Conservation (phyloP, 2,797 vertebrate species). For the Acropternis orthonyx region DNA sequence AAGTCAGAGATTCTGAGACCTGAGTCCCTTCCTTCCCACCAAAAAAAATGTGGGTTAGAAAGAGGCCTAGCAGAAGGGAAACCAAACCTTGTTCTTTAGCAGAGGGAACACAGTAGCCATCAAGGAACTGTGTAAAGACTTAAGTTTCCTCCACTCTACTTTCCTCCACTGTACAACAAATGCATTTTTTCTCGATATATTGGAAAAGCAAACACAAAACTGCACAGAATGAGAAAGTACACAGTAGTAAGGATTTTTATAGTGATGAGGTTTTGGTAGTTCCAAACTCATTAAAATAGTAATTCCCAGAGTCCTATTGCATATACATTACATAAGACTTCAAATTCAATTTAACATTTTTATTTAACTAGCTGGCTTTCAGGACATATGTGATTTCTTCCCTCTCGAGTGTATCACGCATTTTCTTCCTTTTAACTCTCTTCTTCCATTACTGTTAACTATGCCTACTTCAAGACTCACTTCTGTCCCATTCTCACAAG, state of each 20-base stretch:
- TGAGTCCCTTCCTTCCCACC: not conserved
- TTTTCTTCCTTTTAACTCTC: not conserved
- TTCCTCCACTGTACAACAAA: not conserved
- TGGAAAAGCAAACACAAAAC: not conserved
- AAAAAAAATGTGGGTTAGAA: not conserved
- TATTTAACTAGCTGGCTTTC: not conserved
- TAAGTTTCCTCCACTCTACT: not conserved
- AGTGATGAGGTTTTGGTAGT: not conserved
- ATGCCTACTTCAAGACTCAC: not conserved
- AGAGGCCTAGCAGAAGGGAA: conserved; percentile 21
- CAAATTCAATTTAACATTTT: not conserved
- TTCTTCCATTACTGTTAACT: not conserved
- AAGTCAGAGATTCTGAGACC: not conserved
- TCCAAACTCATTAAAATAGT: not conserved
- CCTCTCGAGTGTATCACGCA: not conserved
- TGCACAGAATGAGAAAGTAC: not conserved
- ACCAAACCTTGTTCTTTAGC: not conserved
- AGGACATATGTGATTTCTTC: not conserved
- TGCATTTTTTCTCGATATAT: not conserved
- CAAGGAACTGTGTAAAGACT: not conserved
- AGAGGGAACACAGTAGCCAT: not conserved
- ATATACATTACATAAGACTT: not conserved
- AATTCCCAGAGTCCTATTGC: not conserved
- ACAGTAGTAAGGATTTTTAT: not conserved
- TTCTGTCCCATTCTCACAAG: not conserved